Percentiles rank a stretch among this genome's conserved stretches.
phyloP scores from a whole-genome alignment of 2,888 invertebrate genomes.

The Tetragonula carbonaria region DNA sequence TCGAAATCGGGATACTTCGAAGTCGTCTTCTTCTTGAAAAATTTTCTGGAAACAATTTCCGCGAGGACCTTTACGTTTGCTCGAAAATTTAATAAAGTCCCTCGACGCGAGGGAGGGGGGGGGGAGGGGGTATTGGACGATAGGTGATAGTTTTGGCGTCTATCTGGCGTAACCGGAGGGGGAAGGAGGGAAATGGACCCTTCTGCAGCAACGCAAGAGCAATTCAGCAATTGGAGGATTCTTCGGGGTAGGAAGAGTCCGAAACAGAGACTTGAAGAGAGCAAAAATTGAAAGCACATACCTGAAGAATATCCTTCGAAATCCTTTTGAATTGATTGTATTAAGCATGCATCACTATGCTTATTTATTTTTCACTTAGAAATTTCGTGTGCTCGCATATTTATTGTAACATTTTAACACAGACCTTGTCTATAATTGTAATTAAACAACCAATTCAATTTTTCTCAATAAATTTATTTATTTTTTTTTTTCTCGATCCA shows the following conservation, averaged over 20 bases:
- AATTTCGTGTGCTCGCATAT: conserved; percentile 43
- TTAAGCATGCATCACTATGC: conserved; percentile 24
- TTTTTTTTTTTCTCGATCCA: not conserved
- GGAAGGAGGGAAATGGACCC: not conserved
- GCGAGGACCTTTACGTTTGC: not conserved
- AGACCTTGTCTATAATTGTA: conserved; percentile 25
- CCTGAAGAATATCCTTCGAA: conserved; percentile 11
- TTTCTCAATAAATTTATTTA: conserved; percentile 18
- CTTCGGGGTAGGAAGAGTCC: not conserved
- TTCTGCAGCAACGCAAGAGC: not conserved
- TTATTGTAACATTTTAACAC: conserved; percentile 40
- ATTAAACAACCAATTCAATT: not conserved
- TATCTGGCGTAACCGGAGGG: not conserved
- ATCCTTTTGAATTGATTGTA: conserved; percentile 15
- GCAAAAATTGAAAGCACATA: conserved; percentile 23
- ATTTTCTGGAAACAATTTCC: not conserved
- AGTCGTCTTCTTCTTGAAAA: not conserved
- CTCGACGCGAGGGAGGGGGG: too few species aligned
- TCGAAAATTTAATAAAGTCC: not conserved
- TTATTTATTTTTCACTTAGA: conserved; percentile 57
- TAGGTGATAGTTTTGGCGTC: not conserved
- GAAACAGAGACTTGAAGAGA: not conserved
- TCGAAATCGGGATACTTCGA: too few species aligned
- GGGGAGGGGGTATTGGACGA: too few species aligned
- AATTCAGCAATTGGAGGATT: not conserved